Evolutionary conservation across 2,113 vertebrate species (phyloP), one percentile per base, ranked within the genome.

Genomic region (Myotis brandtii): DNA sequence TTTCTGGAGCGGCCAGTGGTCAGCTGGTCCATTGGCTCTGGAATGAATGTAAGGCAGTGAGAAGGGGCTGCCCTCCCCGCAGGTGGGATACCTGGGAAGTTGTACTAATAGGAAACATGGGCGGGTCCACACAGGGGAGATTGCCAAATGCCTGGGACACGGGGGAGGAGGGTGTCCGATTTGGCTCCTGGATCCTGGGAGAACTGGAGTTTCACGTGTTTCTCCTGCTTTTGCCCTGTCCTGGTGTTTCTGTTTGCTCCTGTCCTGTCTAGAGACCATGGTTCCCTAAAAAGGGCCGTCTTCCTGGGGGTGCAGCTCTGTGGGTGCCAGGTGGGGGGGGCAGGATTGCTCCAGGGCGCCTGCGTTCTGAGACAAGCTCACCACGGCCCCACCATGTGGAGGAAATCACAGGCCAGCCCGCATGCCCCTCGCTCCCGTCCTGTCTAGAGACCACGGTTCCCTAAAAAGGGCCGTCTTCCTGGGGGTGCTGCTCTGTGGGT

Each of bases 91-190:
- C 6, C 0, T 7, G n/a, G 5, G 50, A 83, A 32, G 12, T 32
- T 14, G 52, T 32, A 3, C 43, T 59, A 30, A 1, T 17, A 0
- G 5, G 11, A 2, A 37, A 21, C 20, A 8, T 1, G 5, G 8
- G 12, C 54, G 76, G 32, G 18, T 8, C 23, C 40, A 17, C 6
- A 7, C 2, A 18, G 32, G 56, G 59, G 62, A 25, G 6, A n/a
- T 86, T 62, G 83, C 32, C 0, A 0, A 12, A 1, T 8, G 30
- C 48, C 46, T 4, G 2, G 64, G 30, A 2, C 16, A 3, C 1
- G 2, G 16, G 10, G 18, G 32, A 52, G 27, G 50, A 0, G 0
- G 43, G 12, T 66, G 72, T 82, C 18, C 5, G 62, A n/a, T 86
- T 91, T 89, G 83, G 86, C 14, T 80, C 27, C 14, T 18, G n/a